These are phyloP conservation scores for Ophioderma brevispina DNA, from an alignment of 35 echinoderm and acorn worm genomes.

Conservation along the genomic window DNA sequence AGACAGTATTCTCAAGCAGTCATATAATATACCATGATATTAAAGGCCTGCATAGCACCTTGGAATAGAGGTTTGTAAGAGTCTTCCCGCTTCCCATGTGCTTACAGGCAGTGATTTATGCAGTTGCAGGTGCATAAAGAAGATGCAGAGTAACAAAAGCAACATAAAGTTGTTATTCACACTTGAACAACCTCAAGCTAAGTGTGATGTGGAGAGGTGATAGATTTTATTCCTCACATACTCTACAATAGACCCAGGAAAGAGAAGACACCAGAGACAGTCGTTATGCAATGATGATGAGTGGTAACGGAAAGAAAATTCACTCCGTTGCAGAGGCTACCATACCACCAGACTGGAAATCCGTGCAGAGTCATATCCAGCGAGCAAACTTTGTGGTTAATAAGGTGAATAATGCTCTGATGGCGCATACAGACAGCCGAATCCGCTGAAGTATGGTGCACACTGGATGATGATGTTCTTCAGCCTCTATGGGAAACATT, in stretches of 20 bases:
- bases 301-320: background rate
- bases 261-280: background rate
- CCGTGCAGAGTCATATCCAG: too few species aligned
- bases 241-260: background rate
- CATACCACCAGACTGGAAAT: too few species aligned
- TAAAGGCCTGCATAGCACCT: background rate
- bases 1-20: background rate
- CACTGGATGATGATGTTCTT: too few species aligned
- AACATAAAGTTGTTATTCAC: background rate
- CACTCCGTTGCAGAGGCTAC: background rate
- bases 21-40: background rate
- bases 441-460: too few species aligned
- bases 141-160: background rate
- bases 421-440: too few species aligned
- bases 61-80: background rate
- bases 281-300: background rate
- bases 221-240: background rate
- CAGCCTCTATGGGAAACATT: too few species aligned
- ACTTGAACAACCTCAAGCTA: background rate
- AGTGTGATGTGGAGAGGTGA: background rate
- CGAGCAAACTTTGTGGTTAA: too few species aligned
- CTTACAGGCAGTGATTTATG: background rate
- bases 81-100: background rate
- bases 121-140: background rate
- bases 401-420: too few species aligned